A percentile compares a stretch with the other conserved stretches of the same genome.
These are phyloP conservation scores for Pangasius djambal DNA, from an alignment of 2,797 vertebrate genomes.

Conservation along the genomic window DNA sequence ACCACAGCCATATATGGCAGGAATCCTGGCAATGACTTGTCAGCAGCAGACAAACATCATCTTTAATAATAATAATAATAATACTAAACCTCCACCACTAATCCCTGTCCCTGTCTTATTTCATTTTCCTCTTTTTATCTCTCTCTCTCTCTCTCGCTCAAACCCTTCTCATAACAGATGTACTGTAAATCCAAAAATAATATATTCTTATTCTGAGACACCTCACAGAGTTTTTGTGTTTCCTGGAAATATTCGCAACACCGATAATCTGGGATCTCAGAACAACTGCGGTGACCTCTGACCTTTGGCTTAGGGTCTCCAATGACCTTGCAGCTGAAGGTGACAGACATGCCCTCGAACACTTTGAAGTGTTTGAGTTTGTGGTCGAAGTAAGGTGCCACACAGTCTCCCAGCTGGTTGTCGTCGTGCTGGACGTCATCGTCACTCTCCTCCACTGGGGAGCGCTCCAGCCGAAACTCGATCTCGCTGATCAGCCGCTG, in stretches of 20 bases:
- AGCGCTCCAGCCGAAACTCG: slow-evolving; percentile 94
- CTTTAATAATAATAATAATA: slow-evolving; percentile 19
- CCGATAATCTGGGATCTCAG: neutral
- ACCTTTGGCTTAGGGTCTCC: slow-evolving; percentile 97
- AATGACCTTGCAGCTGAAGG: slow-evolving; percentile 89
- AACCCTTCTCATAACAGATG: no score
- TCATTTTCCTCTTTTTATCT: neutral
- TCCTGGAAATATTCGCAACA: neutral
- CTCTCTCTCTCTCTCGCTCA: neutral
- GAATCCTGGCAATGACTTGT: slow-evolving; percentile 35
- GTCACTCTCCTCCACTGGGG: slow-evolving; percentile 91
- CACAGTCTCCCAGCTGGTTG: slow-evolving; percentile 67
- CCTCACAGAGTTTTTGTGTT: neutral
- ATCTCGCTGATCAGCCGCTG: slow-evolving; percentile 98
- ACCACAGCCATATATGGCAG: slow-evolving; percentile 48
- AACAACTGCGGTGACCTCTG: slow-evolving; percentile 46
- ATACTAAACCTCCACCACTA: neutral
- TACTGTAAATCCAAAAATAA: neutral
- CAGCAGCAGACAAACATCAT: slow-evolving; percentile 29
- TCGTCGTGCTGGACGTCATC: slow-evolving; percentile 87
- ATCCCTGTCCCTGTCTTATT: neutral
- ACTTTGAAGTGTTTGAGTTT: slow-evolving; percentile 97
- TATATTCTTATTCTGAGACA: neutral
- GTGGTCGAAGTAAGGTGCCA: slow-evolving; percentile 82
- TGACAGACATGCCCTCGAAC: slow-evolving; percentile 97